Conservation (phyloP, 2,888 invertebrate genomes). For the Orthosia gothica region DNA sequence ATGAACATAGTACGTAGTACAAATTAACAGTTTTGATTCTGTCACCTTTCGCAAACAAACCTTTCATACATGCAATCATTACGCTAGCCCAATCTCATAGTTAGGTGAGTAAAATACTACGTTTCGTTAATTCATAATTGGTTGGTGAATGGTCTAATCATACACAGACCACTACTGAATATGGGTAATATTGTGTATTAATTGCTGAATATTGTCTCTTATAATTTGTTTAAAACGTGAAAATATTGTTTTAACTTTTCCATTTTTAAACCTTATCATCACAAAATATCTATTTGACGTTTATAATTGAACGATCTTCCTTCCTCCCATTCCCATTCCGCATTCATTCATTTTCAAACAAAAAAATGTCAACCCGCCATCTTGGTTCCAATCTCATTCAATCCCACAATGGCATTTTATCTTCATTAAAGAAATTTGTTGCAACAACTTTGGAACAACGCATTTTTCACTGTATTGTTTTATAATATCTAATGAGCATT, state of each 20-base stretch:
- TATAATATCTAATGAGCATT: slow-evolving; percentile 65
- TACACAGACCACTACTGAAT: too few relatives aligned
- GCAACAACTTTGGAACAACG: slow-evolving; percentile 55
- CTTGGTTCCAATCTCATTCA: slow-evolving; percentile 24
- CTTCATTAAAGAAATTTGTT: slow-evolving; percentile 34
- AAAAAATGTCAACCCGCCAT: slow-evolving; percentile 24
- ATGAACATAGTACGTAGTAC: not conserved
- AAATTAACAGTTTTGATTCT: not conserved
- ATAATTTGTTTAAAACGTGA: too few relatives aligned
- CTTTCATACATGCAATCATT: not conserved
- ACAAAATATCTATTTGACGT: not conserved
- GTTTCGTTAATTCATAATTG: not conserved
- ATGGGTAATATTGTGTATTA: too few relatives aligned
- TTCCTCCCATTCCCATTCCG: not conserved
- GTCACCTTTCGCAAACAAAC: slow-evolving; percentile 5
- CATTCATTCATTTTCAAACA: not conserved
- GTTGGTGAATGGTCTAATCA: too few relatives aligned
- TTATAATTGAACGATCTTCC: not conserved
- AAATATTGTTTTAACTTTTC: too few relatives aligned
- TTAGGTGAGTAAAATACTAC: slow-evolving; percentile 15
- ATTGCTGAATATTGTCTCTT: too few relatives aligned
- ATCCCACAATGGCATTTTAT: slow-evolving; percentile 31
- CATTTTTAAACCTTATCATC: not conserved
- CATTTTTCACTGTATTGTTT: slow-evolving; percentile 62
- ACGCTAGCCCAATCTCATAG: not conserved